Conservation (phyloP, 2,888 invertebrate species). For the Byasa hedistus region DNA sequence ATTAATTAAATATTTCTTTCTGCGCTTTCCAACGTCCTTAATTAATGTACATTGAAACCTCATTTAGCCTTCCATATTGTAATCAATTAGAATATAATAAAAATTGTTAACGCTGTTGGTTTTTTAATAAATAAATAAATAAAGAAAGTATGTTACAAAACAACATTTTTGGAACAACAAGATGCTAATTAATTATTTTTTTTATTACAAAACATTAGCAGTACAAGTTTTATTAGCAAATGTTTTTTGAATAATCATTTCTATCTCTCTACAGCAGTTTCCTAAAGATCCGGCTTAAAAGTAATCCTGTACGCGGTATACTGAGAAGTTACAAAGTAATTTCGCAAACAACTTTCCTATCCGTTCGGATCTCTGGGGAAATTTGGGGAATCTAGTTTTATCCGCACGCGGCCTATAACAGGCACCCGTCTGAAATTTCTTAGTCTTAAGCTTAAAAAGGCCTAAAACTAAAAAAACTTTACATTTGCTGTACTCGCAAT, state of each 20-base stretch:
- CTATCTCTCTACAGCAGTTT: background rate
- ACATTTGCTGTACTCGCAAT: background rate
- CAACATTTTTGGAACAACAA: background rate
- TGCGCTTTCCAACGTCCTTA: no score
- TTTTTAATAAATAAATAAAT: no score
- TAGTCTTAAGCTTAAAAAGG: conserved; percentile 17
- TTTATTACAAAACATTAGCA: no score
- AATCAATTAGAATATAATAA: no score
- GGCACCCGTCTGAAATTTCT: conserved; percentile 11
- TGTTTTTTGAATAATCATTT: background rate
- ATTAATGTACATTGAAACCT: no score
- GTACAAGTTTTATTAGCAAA: background rate
- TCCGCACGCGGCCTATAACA: conserved; percentile 15
- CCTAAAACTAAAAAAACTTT: conserved; percentile 11
- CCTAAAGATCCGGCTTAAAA: conserved; percentile 16
- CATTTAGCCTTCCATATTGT: no score
- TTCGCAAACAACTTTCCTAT: conserved; percentile 27
- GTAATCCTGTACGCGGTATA: conserved; percentile 21
- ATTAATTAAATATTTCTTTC: no score
- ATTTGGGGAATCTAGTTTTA: conserved; percentile 28
- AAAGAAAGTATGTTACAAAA: no score
- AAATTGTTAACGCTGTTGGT: no score
- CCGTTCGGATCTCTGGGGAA: conserved; percentile 28
- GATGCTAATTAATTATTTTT: background rate
- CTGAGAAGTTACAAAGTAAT: conserved; percentile 27